A percentile compares a stretch with the other conserved stretches of the same genome.
These are phyloP conservation scores for Hydractinia symbiolongicarpus DNA, from an alignment of 30 jellyfish, hydroid and myxozoan species.

Conservation along the genomic window DNA sequence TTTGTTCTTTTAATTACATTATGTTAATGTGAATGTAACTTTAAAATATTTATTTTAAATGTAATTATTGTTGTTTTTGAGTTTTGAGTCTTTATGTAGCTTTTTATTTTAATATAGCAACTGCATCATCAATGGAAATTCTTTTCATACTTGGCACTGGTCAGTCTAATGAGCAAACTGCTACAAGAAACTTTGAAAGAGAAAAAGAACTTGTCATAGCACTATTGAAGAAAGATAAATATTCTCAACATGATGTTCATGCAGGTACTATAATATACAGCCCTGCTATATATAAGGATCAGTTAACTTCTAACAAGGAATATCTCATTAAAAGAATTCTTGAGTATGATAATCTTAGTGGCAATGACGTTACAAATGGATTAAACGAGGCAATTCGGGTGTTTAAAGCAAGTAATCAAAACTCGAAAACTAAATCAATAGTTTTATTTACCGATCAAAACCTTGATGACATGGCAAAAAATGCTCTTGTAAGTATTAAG, in stretches of 20 bases:
- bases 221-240: conserved; percentile 5
- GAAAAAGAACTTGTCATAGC: conserved; percentile 1
- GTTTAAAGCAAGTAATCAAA: background rate
- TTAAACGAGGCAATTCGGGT: background rate
- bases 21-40: background rate
- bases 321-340: background rate
- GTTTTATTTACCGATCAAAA: conserved; percentile 10
- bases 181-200: conserved; percentile 3
- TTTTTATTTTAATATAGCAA: background rate
- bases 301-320: conserved; percentile 8
- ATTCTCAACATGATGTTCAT: background rate
- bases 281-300: conserved; percentile 11
- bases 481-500: too few species aligned
- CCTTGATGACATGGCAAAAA: background rate
- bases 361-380: conserved; percentile 7
- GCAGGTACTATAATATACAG: conserved; percentile 11
- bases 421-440: background rate
- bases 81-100: background rate
- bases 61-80: background rate
- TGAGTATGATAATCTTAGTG: background rate
- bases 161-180: background rate
- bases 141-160: conserved; percentile 8
- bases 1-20: background rate
- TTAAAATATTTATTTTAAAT: background rate
- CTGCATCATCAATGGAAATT: conserved; percentile 9